Evolutionary conservation across 2,113 vertebrate species (phyloP).

Genomic region (Calonectris borealis): DNA sequence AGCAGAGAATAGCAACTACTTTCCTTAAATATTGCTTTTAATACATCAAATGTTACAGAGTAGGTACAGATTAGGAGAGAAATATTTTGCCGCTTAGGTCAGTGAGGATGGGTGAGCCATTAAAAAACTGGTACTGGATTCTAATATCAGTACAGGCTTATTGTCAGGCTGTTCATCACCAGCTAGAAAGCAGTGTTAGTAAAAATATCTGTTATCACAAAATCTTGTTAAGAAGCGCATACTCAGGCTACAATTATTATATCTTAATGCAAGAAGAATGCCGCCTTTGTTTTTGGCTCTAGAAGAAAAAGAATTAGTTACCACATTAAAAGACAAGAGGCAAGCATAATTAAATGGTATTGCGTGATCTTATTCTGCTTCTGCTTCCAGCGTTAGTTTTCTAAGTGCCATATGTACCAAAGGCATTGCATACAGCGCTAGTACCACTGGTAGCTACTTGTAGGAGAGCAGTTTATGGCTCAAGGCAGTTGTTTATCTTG

Average conservation of each 20-base stretch:
- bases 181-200: neutral
- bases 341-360: neutral
- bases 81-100: neutral
- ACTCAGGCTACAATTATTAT: neutral
- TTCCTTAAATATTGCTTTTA: neutral
- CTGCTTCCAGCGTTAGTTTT: neutral
- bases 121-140: neutral
- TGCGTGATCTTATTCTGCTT: neutral
- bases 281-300: neutral
- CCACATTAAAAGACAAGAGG: neutral
- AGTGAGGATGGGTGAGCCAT: neutral
- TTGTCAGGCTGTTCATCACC: neutral
- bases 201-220: neutral
- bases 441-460: neutral
- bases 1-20: neutral
- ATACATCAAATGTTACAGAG: neutral
- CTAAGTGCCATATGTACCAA: neutral
- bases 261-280: neutral
- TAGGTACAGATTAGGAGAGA: neutral
- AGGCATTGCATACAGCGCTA: accelerated
- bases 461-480: neutral
- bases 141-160: neutral
- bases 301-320: neutral
- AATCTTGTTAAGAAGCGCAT: neutral
- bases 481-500: neutral